Base-by-base conservation (phyloP, 2,888 invertebrate species). In the Cyclophora albipunctata region DNA sequence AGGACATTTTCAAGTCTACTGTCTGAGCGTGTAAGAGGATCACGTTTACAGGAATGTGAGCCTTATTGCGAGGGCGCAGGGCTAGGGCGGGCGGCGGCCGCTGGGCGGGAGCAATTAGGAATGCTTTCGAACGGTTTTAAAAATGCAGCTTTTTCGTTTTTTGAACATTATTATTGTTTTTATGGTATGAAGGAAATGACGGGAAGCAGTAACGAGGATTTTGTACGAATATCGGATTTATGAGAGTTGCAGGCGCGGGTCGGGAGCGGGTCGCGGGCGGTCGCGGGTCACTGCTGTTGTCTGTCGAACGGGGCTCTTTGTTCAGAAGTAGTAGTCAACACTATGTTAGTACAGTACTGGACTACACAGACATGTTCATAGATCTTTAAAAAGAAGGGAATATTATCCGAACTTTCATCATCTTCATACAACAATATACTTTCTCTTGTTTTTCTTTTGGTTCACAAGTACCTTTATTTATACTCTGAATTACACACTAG, bases 41-140 rank as follows among this genome's bases (percentile, higher is more conserved):
- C 63, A 62, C 54, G 53, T 66, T 62, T 67, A 68, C 59, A 69
- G 75, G 71, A 86, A 78, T 78, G 74, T 81, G 71, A 67, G 52
- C 66, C 73, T 75, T 85, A 81, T 79, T 71, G 69, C 51, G 60
- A 54, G 5, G 58, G 45, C 45, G 54, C 68, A 73, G 67, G 64
- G 65, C 61, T 33, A 6, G 43, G 43, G 20, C 37, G 55, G 58
- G 68, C 64, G 78, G 79, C 77, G 79, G 82, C 76, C 80, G 80
- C 81, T 76, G 84, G 84, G 84, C 83, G 82, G 84, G 75, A 71
- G 84, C 81, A 84, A 85, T 85, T 85, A 85, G 75, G 66, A 67
- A 66, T 66, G 67, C 73, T 73, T 67, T 69, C 66, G 69, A 70
- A 69, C 64, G 70, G 63, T 73, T 81, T 81, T 78, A 73, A 80